A percentile compares a stretch with the other conserved stretches of the same genome.
These are phyloP conservation scores for Formicarius rufipectus DNA, from an alignment of 2,113 vertebrate genomes.

Conservation along the genomic window DNA sequence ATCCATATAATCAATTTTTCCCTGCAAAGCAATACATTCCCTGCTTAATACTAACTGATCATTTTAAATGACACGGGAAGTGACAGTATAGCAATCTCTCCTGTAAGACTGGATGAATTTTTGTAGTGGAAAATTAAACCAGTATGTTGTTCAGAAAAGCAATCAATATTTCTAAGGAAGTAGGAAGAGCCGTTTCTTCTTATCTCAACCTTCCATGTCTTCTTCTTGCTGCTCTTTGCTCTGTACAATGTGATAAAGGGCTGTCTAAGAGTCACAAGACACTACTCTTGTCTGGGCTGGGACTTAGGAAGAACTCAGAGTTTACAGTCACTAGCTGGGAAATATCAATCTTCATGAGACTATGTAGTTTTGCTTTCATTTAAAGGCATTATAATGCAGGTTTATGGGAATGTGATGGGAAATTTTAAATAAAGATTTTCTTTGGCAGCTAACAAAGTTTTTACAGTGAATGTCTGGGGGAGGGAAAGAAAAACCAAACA, in stretches of 20 bases:
- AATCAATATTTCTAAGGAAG: background rate
- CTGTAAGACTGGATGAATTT: background rate
- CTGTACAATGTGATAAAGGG: background rate
- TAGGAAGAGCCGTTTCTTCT: background rate
- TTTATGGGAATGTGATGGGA: background rate
- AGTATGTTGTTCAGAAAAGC: background rate
- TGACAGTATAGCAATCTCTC: background rate
- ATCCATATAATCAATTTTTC: background rate
- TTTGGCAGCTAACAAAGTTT: background rate
- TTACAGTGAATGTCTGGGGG: background rate
- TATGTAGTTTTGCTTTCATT: background rate
- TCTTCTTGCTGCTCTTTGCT: background rate
- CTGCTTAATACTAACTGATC: background rate
- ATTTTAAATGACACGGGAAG: background rate
- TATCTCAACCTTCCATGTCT: background rate
- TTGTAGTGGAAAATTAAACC: background rate
- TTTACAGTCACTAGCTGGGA: background rate
- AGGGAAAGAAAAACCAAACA: background rate
- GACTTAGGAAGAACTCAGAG: background rate
- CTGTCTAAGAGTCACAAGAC: background rate
- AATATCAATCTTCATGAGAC: background rate
- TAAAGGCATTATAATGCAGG: background rate
- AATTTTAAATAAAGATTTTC: background rate
- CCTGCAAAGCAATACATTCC: background rate
- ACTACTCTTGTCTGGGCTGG: background rate